Evolutionary conservation across 2,113 vertebrate species (phyloP), one percentile per base, ranked within the genome.

Genomic region (Excalfactoria chinensis): DNA sequence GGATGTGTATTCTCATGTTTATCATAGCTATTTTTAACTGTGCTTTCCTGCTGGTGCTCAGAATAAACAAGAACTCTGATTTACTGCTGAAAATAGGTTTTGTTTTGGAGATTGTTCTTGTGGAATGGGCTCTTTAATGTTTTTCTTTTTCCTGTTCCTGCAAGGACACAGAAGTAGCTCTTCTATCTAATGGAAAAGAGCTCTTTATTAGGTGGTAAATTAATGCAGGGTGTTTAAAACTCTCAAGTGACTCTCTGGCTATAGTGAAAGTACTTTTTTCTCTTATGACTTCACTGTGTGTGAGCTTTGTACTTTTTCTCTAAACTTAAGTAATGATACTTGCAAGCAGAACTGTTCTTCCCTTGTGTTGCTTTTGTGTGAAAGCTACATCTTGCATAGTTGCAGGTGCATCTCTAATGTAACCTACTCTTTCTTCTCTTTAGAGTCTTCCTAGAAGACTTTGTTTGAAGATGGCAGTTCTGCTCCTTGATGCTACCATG

Each of bases 121-220:
- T 80, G 59, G 51, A 94, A 91, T 16, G n/a, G 53, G 35, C 40
- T 89, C 34, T 85, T 73, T 68, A 79, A 85, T 87, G 64, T 35
- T 51, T 51, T 51, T 26, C 26, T 26, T 51, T 53, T 81, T 70
- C 56, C 55, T 89, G n/a, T 80, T 92, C 66, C 64, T 87, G 51
- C 43, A 84, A 88, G 87, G 89, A 73, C 64, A 67, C 46, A 32
- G 67, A 46, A 87, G 30, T 75, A 85, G 46, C 72, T 87, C 34
- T 93, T 94, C 56, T 88, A 43, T 68, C 78, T 85, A 66, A 71
- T 86, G 64, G 92, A 92, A 91, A 66, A 66, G 56, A 77, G 34
- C 60, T 90, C 56, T 94, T 94, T 60, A 89, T 88, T 73, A 93
- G 83, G 56, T 80, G 46, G 64, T 66, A 94, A 83, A 93, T 91